Conservation (phyloP, 2,113 vertebrate species). For the human region GRCh38 chr7:34152001-34152500, state of each 20-base stretch:
- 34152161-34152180: not conserved
- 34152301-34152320: not conserved
- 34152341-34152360: not conserved
- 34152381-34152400: not conserved
- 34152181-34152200: not conserved
- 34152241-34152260: not conserved
- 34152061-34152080: not conserved
- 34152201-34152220: not conserved
- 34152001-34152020: constrained; percentile 55
- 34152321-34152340: not conserved
- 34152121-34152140: constrained; percentile 28
- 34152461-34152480: not conserved
- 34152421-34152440: not conserved
- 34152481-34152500: not conserved
- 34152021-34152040: constrained; percentile 42
- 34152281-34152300: not conserved
- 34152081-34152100: constrained; percentile 26
- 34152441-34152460: not conserved
- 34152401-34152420: not conserved
- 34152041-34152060: not conserved
- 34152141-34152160: not conserved
- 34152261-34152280: not conserved
- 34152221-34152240: not conserved
- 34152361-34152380: not conserved
- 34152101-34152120: not conserved